Evolutionary conservation across 2,113 vertebrate genomes (phyloP).

Genomic region (Phylloscopus trochilus): DNA sequence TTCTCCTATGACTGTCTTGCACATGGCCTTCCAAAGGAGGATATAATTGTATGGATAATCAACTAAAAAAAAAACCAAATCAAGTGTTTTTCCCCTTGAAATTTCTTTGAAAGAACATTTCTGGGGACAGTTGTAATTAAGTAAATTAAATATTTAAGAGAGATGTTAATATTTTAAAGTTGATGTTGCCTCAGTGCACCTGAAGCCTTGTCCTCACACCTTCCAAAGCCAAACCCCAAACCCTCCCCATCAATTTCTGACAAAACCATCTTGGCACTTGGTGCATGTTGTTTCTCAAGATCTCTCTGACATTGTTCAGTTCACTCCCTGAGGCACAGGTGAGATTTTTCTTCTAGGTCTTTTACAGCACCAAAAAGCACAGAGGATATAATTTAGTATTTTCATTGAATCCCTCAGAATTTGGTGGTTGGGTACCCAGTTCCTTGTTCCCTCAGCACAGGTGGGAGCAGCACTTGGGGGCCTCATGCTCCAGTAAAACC

Average conservation of each 20-base stretch:
- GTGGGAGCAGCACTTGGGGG: background rate
- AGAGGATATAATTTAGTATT: background rate
- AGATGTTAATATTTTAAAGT: background rate
- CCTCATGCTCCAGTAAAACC: background rate
- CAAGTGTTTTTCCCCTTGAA: background rate
- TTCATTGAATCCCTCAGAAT: background rate
- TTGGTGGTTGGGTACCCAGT: background rate
- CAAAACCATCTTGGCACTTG: background rate
- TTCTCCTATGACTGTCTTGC: background rate
- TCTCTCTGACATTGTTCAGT: background rate
- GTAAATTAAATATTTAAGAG: conserved; percentile 24
- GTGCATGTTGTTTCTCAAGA: background rate
- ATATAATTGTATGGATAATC: background rate
- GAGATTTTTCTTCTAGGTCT: background rate
- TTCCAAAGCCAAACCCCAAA: background rate
- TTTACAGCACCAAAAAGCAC: background rate
- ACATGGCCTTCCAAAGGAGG: background rate
- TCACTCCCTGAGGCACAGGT: background rate
- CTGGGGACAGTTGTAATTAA: background rate
- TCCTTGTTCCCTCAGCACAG: background rate
- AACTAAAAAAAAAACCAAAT: background rate
- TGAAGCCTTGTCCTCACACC: background rate
- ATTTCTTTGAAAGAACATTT: background rate
- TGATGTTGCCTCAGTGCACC: background rate
- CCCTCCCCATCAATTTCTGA: background rate